Conservation (phyloP, 1,140 invertebrate genomes). For the Drosophila orosa region DNA sequence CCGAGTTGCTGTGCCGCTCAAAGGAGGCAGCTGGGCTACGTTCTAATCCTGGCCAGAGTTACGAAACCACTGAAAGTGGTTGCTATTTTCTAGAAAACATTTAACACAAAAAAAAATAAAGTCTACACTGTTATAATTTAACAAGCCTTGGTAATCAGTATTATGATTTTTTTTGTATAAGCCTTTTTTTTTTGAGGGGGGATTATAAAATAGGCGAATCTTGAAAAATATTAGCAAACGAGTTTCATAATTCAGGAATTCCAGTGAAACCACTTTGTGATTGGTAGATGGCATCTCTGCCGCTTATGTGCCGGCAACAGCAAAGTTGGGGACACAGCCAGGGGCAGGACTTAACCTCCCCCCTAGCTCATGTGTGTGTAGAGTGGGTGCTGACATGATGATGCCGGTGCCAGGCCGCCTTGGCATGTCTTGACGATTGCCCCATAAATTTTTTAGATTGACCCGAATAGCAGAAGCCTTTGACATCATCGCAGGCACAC, state of each 20-base stretch:
- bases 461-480: conserved; percentile 68
- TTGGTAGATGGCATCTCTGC: conserved; percentile 5
- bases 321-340: conserved; percentile 2
- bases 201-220: neutral
- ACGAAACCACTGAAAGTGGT: neutral
- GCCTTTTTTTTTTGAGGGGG: neutral
- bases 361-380: neutral
- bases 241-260: neutral
- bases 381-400: conserved; percentile 54
- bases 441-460: conserved; percentile 75
- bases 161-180: neutral
- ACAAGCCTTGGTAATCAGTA: neutral
- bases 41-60: conserved; percentile 16
- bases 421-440: conserved; percentile 70
- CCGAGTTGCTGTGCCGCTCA: conserved; percentile 32
- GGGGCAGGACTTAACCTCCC: conserved; percentile 12
- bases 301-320: conserved; percentile 8
- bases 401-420: conserved; percentile 41
- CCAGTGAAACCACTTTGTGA: neutral
- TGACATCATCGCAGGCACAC: conserved; percentile 63
- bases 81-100: neutral
- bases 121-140: neutral
- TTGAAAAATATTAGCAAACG: neutral
- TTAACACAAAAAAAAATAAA: neutral
- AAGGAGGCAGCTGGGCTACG: neutral